These are phyloP conservation scores for Lagocephalus sceleratus DNA, from an alignment of 2,797 vertebrate genomes.

Conservation along the genomic window DNA sequence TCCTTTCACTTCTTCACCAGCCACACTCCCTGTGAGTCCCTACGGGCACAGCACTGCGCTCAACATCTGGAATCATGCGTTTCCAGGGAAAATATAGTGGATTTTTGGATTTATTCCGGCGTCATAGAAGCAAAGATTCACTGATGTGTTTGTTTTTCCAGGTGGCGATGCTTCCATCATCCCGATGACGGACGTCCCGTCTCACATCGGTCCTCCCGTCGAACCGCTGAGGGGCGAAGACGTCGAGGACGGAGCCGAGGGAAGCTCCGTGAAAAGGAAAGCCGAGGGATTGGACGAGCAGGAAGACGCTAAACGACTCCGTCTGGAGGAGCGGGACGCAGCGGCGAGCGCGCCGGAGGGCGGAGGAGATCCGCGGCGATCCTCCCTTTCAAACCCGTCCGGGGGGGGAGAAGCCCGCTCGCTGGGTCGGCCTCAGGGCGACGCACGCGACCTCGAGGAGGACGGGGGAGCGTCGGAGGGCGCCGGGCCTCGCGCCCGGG, in stretches of 20 bases:
- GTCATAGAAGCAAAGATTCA: no score
- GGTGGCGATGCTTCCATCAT: slow-evolving; percentile 96
- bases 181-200: slow-evolving; percentile 73
- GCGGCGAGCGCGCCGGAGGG: slow-evolving; percentile 11
- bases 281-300: slow-evolving; percentile 21
- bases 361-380: neutral
- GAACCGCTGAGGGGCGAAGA: slow-evolving; percentile 10
- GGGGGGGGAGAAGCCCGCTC: slow-evolving; percentile 5
- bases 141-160: slow-evolving; percentile 34
- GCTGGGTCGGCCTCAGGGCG: neutral
- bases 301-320: neutral
- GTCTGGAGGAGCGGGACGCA: slow-evolving; percentile 16
- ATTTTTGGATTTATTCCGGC: no score
- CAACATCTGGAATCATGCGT: neutral
- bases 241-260: neutral
- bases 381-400: neutral
- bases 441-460: neutral
- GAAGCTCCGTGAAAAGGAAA: slow-evolving; percentile 60
- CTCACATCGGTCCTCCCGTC: slow-evolving; percentile 69
- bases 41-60: no score
- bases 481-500: neutral
- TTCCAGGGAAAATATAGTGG: neutral
- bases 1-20: slow-evolving; percentile 91
- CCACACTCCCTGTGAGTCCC: slow-evolving; percentile 91
- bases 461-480: neutral